phyloP scores from a whole-genome alignment of 2,113 vertebrate genomes.

The Lepus americanus region DNA sequence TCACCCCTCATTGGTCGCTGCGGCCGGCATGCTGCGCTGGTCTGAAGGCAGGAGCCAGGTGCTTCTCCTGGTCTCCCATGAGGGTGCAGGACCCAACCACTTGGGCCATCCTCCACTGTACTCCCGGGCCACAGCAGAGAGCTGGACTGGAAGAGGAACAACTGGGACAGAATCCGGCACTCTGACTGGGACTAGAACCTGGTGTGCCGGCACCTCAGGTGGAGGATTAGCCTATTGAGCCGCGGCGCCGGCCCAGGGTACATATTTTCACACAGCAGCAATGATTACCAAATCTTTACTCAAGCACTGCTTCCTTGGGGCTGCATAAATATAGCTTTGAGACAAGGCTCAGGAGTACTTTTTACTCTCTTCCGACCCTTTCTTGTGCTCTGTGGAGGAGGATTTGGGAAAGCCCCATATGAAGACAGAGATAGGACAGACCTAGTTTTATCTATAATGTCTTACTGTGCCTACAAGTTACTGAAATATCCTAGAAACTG shows the following conservation, averaged over 20 bases:
- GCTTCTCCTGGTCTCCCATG: too few relatives aligned
- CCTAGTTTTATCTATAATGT: not conserved
- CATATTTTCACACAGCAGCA: not conserved
- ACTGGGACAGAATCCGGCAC: too few relatives aligned
- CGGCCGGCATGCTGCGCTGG: too few relatives aligned
- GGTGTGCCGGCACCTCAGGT: too few relatives aligned
- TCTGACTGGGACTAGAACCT: too few relatives aligned
- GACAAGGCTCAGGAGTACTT: not conserved
- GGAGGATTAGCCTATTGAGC: too few relatives aligned
- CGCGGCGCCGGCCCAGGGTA: fast-evolving
- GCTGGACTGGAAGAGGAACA: too few relatives aligned
- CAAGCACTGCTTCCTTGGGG: not conserved
- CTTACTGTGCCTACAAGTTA: not conserved
- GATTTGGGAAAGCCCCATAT: not conserved
- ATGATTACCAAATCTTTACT: not conserved
- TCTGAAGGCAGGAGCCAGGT: too few relatives aligned
- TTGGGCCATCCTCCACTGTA: too few relatives aligned
- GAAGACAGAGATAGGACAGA: not conserved
- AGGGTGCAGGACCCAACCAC: too few relatives aligned
- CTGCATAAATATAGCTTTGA: not conserved
- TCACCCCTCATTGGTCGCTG: too few relatives aligned
- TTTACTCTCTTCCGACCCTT: not conserved
- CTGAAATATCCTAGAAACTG: not conserved
- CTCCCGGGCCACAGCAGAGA: too few relatives aligned
- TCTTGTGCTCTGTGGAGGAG: not conserved